Percentiles rank a stretch among this genome's conserved stretches.
Evolutionary conservation across 2,797 vertebrate genomes (phyloP).

Genomic region (Gallinago stenura): DNA sequence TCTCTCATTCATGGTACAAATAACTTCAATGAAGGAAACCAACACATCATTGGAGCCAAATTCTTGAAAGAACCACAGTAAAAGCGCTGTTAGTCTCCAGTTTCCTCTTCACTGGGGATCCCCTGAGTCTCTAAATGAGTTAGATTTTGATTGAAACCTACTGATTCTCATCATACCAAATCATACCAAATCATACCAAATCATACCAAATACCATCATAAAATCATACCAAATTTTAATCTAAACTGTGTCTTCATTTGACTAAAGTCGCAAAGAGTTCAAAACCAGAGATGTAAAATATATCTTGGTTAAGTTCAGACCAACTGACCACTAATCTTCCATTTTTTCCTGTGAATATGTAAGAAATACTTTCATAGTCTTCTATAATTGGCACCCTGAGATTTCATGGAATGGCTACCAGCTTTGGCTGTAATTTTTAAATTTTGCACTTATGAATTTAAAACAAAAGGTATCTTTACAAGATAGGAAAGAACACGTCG

Average conservation of each 20-base stretch:
- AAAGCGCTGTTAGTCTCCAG: background rate
- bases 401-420: background rate
- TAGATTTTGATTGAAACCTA: background rate
- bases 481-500: too few species aligned
- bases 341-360: background rate
- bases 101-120: background rate
- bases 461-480: too few species aligned
- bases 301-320: background rate
- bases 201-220: too few species aligned
- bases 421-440: background rate
- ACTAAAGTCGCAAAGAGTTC: background rate
- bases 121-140: background rate
- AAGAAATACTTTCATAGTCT: background rate
- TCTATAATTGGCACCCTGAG: background rate
- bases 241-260: background rate
- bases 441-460: background rate
- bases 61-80: background rate
- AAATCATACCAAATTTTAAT: background rate
- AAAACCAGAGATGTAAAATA: background rate
- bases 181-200: background rate
- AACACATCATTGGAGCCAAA: background rate
- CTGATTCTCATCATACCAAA: background rate
- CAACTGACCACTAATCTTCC: background rate
- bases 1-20: background rate
- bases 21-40: background rate